Evolutionary conservation across 1,140 invertebrate genomes (phyloP), one percentile per base, ranked within the genome.

Genomic region (Sminthurides bifidus): DNA sequence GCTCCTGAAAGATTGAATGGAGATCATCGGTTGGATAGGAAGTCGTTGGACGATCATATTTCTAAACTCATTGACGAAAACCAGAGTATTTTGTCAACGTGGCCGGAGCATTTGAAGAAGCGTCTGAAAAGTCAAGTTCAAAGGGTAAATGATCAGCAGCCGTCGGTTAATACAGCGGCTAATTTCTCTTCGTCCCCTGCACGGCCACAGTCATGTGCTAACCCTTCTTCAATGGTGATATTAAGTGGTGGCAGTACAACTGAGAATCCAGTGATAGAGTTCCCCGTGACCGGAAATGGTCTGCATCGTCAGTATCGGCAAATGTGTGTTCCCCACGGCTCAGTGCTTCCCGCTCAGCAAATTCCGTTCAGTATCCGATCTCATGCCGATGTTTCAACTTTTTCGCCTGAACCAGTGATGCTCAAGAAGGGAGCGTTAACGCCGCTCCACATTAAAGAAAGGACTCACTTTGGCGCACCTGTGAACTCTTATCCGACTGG

Each of bases 31-130:
- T 38, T 63, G 14, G 62, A 64, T 29, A 52, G 59, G 48, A 37
- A 61, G 27, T 64, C 59, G 4, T 30, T 64, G 26, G 63, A 61
- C 54, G 63, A 64, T 29, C 37, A 57, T 21, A 64, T 64, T 38
- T 64, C 63, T 2, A 64, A 64, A 40, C 61, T 64, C 31, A 61
- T 64, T 26, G 53, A 56, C 31, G 56, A 61, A 24, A 64, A 64
- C 48, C 63, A 64, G 49, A 59, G 59, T 0, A 59, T 64, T 54
- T 41, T 64, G 17, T 53, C 56, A 0, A 61, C 60, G 29, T 59
- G 52, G 63, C 63, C 59, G 1, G 63, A 61, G 33, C 57, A 61
- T 44, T 52, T 60, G 33, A 49, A 49, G 4, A 61, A 61, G 52
- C 48, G 51, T 37, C 30, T 54, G 29, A 64, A 64, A 44, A 57